Conservation (phyloP, 2,888 invertebrate genomes). For the Trachelus troglodyta region DNA sequence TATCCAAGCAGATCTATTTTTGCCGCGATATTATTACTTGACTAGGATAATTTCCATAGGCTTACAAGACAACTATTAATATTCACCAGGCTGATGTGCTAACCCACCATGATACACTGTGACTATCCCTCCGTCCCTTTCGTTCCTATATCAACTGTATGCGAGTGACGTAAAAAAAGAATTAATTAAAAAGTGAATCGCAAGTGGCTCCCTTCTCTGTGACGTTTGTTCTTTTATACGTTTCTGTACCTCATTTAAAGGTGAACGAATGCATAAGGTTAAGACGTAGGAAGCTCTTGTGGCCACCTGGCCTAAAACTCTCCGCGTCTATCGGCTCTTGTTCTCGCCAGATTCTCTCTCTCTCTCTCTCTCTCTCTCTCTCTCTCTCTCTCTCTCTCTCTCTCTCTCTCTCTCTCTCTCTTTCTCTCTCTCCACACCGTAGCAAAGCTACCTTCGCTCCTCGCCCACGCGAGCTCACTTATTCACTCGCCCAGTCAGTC, state of each 20-base stretch:
- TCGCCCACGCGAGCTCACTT: constrained; percentile 2
- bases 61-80: neutral
- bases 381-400: neutral
- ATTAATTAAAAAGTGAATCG: neutral
- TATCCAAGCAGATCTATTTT: neutral
- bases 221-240: neutral
- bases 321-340: neutral
- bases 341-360: neutral
- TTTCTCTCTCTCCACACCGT: neutral
- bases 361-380: neutral
- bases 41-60: neutral
- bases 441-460: neutral
- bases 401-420: neutral
- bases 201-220: neutral
- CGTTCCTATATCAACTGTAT: neutral
- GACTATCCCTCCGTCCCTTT: no score
- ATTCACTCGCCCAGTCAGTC: constrained; percentile 5
- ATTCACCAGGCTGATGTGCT: neutral
- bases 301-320: constrained; percentile 1
- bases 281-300: neutral
- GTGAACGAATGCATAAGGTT: neutral
- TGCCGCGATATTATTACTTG: neutral
- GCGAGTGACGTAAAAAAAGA: neutral
- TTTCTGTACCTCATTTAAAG: neutral
- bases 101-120: neutral